Evolutionary conservation across 2,888 invertebrate species (phyloP).

Genomic region (Athripsodes cinereus): DNA sequence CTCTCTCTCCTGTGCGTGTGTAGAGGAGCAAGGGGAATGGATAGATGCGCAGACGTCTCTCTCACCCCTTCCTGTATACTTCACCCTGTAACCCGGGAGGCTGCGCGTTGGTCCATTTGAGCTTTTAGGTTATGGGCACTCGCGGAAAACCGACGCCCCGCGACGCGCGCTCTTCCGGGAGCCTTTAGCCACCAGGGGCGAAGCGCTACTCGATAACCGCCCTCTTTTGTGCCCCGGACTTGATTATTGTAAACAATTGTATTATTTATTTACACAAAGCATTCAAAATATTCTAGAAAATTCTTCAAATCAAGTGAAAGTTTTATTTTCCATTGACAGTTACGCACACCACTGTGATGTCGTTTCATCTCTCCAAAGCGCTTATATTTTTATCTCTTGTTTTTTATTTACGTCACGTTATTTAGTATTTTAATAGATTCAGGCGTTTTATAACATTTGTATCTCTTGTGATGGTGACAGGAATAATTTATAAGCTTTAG

Average conservation of each 20-base stretch:
- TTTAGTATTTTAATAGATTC: not conserved
- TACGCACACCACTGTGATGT: not conserved
- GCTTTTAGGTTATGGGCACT: constrained; percentile 25
- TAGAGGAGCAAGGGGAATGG: constrained; percentile 1
- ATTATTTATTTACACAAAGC: not conserved
- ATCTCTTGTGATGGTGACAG: too few species aligned
- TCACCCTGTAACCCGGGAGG: constrained; percentile 21
- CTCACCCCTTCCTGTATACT: constrained; percentile 1
- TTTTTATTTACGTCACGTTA: not conserved
- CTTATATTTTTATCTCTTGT: not conserved
- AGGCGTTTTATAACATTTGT: too few species aligned
- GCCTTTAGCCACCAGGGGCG: constrained; percentile 1
- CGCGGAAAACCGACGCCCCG: constrained; percentile 21
- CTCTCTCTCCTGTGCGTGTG: not conserved
- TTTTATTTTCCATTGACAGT: not conserved
- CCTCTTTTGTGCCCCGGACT: constrained; percentile 1
- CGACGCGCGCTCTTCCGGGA: constrained; percentile 15
- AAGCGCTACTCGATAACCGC: not conserved
- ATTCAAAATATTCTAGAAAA: not conserved
- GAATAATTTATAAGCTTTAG: too few species aligned
- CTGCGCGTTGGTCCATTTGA: constrained; percentile 50
- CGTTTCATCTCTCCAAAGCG: not conserved
- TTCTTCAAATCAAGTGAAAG: not conserved
- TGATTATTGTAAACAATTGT: not conserved
- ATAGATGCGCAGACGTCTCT: constrained; percentile 8